Percentiles rank a stretch among this genome's conserved stretches.
Evolutionary conservation across 2,797 vertebrate species (phyloP).

Genomic region (Zenarchopterus dispar): DNA sequence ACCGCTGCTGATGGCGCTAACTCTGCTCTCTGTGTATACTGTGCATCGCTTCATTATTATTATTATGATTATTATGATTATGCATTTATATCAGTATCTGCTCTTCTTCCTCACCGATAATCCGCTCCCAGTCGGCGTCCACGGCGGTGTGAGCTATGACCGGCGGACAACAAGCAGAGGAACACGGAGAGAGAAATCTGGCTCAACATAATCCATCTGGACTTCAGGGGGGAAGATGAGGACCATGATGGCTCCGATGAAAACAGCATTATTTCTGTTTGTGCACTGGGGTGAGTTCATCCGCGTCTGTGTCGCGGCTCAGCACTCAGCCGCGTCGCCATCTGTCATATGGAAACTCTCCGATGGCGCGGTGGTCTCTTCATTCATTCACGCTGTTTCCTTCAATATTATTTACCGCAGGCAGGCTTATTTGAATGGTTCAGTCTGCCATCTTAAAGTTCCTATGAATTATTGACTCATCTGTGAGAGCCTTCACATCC

Average conservation of each 20-base stretch:
- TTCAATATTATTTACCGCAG: not conserved
- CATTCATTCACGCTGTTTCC: not conserved
- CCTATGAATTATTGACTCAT: not conserved
- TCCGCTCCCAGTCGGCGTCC: conserved; percentile 4
- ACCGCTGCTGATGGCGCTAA: conserved; percentile 11
- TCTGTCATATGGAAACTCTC: conserved; percentile 49
- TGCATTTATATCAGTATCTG: not conserved
- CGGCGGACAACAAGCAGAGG: conserved; percentile 38
- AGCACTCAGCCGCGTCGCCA: conserved; percentile 32
- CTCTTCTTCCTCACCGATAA: conserved; percentile 3
- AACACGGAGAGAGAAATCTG: conserved; percentile 43
- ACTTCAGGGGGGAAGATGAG: conserved; percentile 40
- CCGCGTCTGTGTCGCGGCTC: conserved; percentile 17
- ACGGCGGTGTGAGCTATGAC: conserved; percentile 51
- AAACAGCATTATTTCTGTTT: conserved; percentile 62
- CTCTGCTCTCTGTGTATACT: not conserved
- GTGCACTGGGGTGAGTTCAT: conserved; percentile 79
- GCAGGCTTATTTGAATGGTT: not conserved
- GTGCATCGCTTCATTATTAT: not conserved
- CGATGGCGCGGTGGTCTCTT: conserved; percentile 2
- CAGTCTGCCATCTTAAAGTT: not conserved
- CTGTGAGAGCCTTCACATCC: not conserved
- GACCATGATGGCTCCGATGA: conserved; percentile 70
- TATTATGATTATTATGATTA: too few species aligned
- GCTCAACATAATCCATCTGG: conserved; percentile 56